phyloP scores from a whole-genome alignment of 2,797 vertebrate genomes.

The Melanotaenia maccullochi region DNA sequence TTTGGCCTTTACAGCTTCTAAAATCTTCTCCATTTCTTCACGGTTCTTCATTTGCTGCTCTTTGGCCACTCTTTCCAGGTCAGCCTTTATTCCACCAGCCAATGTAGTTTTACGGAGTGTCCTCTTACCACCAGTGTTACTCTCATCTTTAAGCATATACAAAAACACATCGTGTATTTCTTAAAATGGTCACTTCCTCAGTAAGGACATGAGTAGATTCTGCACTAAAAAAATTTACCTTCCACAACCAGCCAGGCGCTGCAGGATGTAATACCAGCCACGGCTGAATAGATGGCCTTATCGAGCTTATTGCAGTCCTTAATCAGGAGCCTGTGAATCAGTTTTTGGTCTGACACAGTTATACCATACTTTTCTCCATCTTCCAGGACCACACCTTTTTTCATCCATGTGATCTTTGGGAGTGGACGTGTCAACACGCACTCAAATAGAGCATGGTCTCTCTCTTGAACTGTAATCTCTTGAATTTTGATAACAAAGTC shows the following conservation, averaged over 20 bases:
- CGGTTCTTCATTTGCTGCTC: constrained; percentile 72
- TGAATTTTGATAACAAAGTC: constrained; percentile 80
- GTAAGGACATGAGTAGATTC: neutral
- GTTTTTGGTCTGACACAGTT: constrained; percentile 79
- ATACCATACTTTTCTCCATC: constrained; percentile 80
- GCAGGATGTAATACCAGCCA: constrained; percentile 78
- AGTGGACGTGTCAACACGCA: constrained; percentile 83
- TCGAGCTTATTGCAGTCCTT: constrained; percentile 77
- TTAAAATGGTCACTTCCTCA: neutral
- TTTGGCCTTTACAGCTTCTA: constrained; percentile 39
- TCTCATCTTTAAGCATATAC: constrained; percentile 57
- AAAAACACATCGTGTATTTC: constrained; percentile 7
- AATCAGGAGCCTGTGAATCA: constrained; percentile 86
- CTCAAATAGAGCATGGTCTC: constrained; percentile 80
- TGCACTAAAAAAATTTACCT: constrained; percentile 70
- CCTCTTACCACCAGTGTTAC: constrained; percentile 50
- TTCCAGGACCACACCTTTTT: constrained; percentile 75
- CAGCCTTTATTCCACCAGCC: constrained; percentile 41
- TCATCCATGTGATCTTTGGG: constrained; percentile 80
- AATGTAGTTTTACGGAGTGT: constrained; percentile 56
- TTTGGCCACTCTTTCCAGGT: constrained; percentile 71
- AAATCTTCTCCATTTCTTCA: constrained; percentile 64
- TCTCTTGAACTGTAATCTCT: constrained; percentile 78
- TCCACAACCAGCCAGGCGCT: constrained; percentile 88
- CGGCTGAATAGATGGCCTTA: constrained; percentile 86